These are phyloP conservation scores for Lucifuga dentata DNA, from an alignment of 2,113 vertebrate genomes.

Conservation along the genomic window DNA sequence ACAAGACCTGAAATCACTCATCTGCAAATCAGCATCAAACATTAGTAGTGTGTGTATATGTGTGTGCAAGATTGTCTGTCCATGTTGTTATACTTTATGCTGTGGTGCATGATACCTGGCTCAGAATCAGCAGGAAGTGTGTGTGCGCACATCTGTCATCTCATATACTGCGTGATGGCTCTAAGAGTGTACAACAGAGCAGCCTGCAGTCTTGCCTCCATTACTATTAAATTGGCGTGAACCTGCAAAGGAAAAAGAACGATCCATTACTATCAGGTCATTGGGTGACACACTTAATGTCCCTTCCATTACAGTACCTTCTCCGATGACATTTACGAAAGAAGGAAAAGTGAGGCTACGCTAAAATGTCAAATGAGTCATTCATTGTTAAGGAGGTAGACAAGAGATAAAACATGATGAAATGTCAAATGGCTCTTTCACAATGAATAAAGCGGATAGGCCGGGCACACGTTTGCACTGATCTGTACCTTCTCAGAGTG, in stretches of 20 bases:
- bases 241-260: conserved; percentile 79
- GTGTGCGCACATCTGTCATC: conserved; percentile 56
- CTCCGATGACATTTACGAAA: conserved; percentile 39
- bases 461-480: conserved; percentile 19
- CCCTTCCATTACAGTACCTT: conserved; percentile 5
- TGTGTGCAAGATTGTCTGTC: conserved; percentile 11
- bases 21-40: conserved; percentile 60
- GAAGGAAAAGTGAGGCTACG: background rate
- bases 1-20: background rate
- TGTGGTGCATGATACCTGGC: conserved; percentile 65
- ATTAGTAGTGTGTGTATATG: conserved; percentile 19
- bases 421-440: conserved; percentile 46
- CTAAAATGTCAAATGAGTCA: conserved; percentile 46
- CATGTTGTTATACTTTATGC: conserved; percentile 17
- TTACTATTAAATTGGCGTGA: conserved; percentile 92
- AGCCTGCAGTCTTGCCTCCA: conserved; percentile 95
- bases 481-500: conserved; percentile 94
- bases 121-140: conserved; percentile 52
- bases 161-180: conserved; percentile 86
- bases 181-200: conserved; percentile 93
- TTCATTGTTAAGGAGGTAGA: conserved; percentile 13
- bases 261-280: conserved; percentile 25
- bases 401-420: conserved; percentile 8
- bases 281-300: conserved; percentile 20
- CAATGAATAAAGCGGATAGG: conserved; percentile 8